Base-by-base conservation (phyloP, 2,797 vertebrate species). In the Crocodylus rhombifer region DNA sequence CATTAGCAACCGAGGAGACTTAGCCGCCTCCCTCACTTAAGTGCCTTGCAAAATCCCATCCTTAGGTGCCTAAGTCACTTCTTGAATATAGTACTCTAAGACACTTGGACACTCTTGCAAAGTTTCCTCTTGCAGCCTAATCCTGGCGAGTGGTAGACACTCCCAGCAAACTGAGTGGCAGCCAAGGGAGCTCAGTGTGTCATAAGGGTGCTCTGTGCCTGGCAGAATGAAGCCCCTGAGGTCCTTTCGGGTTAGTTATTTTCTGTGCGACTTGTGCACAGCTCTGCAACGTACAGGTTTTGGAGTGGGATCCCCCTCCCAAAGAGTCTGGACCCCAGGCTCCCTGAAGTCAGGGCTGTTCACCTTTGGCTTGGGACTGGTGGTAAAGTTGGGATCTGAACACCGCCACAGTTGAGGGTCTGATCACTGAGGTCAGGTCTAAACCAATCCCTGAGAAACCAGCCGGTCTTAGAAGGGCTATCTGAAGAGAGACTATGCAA, bases 221-320 rank as follows among this genome's bases (percentile, higher is more conserved):
- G 23, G 21, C 36, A 73, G 69, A 23, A 67, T 18, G 17, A 30
- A 30, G n/a, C n/a, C n/a, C n/a, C n/a, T 33, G 5, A 67, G 18
- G 30, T 30, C 15, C n/a, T 20, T 30, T 67, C 64, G 2, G n/a
- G 64, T 28, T 16, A 11, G n/a, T 67, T 67, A 33, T 67, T 67
- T 30, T 5, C n/a, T 30, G 4, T 2, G 11, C 2, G 18, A 21
- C 65, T 80, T 3, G 62, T 28, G 17, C 14, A 3, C 55, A 3
- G 15, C 3, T 2, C 11, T 16, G 25, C 12, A 1, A 21, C 0
- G 0, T 1, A 9, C 51, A 69, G 30, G 33, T 86, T 30, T 51
- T 25, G 60, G 5, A 36, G 1, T 1, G 74, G 74, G 57, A 11
- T 26, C 6, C 77, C 17, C 1, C 20, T 67, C 8, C 12, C 17